Base-by-base conservation (phyloP, 2,797 vertebrate genomes). In the Allobates femoralis region DNA sequence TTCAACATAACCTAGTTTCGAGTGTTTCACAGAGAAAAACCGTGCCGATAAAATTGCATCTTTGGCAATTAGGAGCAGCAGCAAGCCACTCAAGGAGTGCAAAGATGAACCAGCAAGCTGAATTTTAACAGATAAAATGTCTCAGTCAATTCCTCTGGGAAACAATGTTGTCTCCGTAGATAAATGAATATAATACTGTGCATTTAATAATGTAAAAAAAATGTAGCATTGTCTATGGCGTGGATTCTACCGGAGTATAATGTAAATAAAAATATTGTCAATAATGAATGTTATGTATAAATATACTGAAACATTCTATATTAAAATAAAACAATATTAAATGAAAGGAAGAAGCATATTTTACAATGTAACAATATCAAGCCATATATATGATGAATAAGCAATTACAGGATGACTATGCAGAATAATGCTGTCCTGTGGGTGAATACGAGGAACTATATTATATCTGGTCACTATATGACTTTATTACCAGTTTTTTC, bases 71-170 rank as follows among this genome's bases (percentile, higher is more conserved):
- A 53, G 26, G n/a, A 71, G 50, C 51, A 79, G 76, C 58, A 85
- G 66, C 19, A 41, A 18, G 41, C 64, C 51, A 26, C 51, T 60
- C 34, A 15, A 64, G 46, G 74, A 53, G 74, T 77, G 75, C 60
- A 41, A 23, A 77, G 60, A 50, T 84, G 60, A 76, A n/a, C n/a
- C 74, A 67, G 51, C 60, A 53, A 78, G 50, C 62, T 46, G 78
- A 78, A 64, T 85, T 78, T 85, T 85, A 85, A 85, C 83, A 77
- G 74, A 66, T 37, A 51, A 71, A 64, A 78, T 78, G 74, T 67
- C 83, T 18, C 30, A 67, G 32, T n/a, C 50, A 5, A 77, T 85
- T 62, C 62, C 58, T 66, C 23, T 66, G 62, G 60, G 50, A 66
- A 51, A 78, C 19, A 32, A 19, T 55, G 28, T 78, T 66, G 74